These are phyloP conservation scores for Oxyura jamaicensis DNA, from an alignment of 2,113 vertebrate species.

Conservation along the genomic window DNA sequence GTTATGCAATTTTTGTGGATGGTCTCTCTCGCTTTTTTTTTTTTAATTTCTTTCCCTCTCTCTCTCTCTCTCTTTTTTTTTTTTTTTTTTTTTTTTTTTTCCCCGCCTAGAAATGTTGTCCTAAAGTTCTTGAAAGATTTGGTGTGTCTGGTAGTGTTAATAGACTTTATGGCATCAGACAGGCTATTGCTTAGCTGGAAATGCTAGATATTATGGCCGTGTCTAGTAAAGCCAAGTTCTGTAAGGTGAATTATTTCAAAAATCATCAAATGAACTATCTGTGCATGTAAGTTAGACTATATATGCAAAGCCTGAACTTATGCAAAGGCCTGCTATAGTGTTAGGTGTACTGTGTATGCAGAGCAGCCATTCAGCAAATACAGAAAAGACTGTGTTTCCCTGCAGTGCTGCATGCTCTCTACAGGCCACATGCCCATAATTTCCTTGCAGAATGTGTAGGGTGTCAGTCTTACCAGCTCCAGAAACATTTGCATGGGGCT, in stretches of 20 bases:
- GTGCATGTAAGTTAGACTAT: not conserved
- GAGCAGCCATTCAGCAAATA: not conserved
- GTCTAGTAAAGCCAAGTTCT: not conserved
- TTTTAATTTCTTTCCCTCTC: not conserved
- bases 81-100: not conserved
- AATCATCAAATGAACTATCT: not conserved
- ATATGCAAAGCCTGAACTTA: not conserved
- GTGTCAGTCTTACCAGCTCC: not conserved
- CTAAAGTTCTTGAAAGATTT: not conserved
- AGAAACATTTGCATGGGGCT: not conserved
- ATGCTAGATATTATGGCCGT: not conserved
- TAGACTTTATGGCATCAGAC: not conserved
- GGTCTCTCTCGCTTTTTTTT: not conserved
- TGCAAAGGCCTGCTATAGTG: not conserved
- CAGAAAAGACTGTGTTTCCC: not conserved
- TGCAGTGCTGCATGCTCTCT: not conserved
- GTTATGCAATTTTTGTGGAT: not conserved
- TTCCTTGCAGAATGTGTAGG: not conserved
- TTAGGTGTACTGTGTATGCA: not conserved
- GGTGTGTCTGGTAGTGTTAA: not conserved
- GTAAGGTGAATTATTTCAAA: not conserved
- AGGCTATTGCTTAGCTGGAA: not conserved
- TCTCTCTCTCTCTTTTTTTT: too few relatives aligned
- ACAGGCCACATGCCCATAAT: rapidly evolving
- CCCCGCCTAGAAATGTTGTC: not conserved